Percentiles rank a stretch among this genome's conserved stretches.
Evolutionary conservation across 2,797 vertebrate species (phyloP).

Genomic region (Myripristis jacobus): DNA sequence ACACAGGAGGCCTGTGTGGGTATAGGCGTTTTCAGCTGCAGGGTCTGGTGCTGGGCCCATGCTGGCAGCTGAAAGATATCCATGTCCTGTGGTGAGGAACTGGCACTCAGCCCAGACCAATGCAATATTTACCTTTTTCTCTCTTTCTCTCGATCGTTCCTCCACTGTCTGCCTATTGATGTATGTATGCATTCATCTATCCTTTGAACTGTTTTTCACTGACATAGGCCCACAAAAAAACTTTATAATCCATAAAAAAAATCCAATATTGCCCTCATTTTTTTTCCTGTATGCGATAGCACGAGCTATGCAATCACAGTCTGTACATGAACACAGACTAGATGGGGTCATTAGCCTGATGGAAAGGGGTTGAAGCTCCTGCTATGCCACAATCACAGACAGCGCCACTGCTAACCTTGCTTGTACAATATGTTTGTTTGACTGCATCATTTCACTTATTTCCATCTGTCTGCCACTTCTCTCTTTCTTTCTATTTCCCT

Average conservation of each 20-base stretch:
- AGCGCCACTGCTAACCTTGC: background rate
- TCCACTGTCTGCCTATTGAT: background rate
- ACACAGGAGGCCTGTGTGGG: conserved; percentile 42
- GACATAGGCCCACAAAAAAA: background rate
- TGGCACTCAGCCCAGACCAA: conserved; percentile 53
- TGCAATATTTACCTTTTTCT: conserved; percentile 37
- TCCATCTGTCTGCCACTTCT: background rate
- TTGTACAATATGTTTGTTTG: background rate
- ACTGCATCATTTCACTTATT: too few relatives aligned
- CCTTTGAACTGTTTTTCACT: background rate
- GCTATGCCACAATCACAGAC: too few relatives aligned
- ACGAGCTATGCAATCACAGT: background rate
- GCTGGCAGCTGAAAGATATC: conserved; percentile 47
- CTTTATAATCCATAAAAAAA: background rate
- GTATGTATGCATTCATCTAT: background rate
- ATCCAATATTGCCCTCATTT: background rate
- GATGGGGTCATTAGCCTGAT: background rate
- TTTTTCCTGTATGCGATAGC: background rate
- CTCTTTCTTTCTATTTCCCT: conserved; percentile 10
- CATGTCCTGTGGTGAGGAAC: conserved; percentile 45
- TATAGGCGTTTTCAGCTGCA: conserved; percentile 40
- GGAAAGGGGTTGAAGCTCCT: background rate
- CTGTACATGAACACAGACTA: background rate
- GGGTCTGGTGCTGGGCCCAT: conserved; percentile 62
- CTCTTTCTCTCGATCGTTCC: conserved; percentile 16